Percentiles rank a stretch among this genome's conserved stretches.
Evolutionary conservation across 2,113 vertebrate genomes (phyloP).

Genomic region (Andinoacara biseriatus): DNA sequence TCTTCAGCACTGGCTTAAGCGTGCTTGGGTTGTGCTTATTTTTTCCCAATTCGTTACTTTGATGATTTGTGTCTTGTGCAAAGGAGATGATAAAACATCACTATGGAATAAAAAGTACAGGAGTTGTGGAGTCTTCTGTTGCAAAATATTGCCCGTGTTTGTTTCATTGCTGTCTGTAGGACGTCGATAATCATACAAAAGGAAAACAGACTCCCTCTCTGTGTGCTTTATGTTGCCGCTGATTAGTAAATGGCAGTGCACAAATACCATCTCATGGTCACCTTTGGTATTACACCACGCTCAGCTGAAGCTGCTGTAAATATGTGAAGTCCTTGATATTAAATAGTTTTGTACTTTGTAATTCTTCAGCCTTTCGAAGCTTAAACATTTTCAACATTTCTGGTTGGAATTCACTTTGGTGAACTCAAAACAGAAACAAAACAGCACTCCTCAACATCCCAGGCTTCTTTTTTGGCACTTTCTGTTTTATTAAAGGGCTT

Average conservation of each 20-base stretch:
- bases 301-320: not conserved
- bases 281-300: slow-evolving; percentile 39
- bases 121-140: not conserved
- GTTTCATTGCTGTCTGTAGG: not conserved
- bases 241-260: slow-evolving; percentile 20
- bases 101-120: not conserved
- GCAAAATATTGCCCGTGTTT: not conserved
- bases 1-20: not conserved
- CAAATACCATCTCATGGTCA: slow-evolving; percentile 57
- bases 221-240: not conserved
- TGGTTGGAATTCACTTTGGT: not conserved
- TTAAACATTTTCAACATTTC: not conserved
- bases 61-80: not conserved
- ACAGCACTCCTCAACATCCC: not conserved
- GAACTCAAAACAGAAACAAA: not conserved
- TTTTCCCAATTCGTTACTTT: not conserved
- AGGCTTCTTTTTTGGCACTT: not conserved
- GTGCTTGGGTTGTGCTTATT: not conserved
- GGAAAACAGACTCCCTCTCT: not conserved
- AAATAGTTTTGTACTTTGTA: not conserved
- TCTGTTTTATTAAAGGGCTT: not conserved
- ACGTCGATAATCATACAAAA: not conserved
- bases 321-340: not conserved
- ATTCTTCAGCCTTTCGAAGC: not conserved
- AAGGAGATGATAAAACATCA: not conserved